Conservation (phyloP, 2,113 vertebrate species). For the Trogon surrucura region DNA sequence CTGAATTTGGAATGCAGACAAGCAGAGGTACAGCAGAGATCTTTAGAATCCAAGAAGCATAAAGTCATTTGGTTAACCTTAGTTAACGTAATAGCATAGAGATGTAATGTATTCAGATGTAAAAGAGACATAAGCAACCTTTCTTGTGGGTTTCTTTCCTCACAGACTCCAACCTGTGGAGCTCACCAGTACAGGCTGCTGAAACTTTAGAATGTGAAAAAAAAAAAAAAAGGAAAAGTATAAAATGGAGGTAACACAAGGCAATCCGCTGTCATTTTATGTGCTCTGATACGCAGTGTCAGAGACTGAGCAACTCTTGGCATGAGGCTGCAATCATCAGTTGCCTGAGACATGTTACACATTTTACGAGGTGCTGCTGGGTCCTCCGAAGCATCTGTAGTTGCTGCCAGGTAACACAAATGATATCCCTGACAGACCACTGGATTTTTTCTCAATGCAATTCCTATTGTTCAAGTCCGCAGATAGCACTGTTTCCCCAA, state of each 20-base stretch:
- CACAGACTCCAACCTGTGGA: neutral
- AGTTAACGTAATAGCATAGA: neutral
- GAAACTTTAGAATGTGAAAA: neutral
- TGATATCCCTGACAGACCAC: neutral
- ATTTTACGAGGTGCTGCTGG: neutral
- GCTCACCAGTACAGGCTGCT: neutral
- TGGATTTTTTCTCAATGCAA: neutral
- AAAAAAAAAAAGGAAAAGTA: neutral
- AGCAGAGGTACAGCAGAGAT: neutral
- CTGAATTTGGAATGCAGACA: neutral
- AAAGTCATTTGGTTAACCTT: neutral
- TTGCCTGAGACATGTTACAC: neutral
- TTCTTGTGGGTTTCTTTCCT: neutral
- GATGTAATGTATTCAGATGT: neutral
- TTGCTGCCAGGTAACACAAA: neutral
- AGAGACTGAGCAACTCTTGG: neutral
- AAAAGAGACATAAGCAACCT: neutral
- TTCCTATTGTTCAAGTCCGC: neutral
- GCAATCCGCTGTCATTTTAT: neutral
- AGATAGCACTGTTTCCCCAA: neutral
- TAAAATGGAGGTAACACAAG: neutral
- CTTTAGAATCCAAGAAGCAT: neutral
- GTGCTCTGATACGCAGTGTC: neutral
- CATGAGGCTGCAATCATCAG: neutral
- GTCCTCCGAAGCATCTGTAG: neutral